phyloP scores from a whole-genome alignment of 2,797 vertebrate genomes.

The Myotis vivesi region DNA sequence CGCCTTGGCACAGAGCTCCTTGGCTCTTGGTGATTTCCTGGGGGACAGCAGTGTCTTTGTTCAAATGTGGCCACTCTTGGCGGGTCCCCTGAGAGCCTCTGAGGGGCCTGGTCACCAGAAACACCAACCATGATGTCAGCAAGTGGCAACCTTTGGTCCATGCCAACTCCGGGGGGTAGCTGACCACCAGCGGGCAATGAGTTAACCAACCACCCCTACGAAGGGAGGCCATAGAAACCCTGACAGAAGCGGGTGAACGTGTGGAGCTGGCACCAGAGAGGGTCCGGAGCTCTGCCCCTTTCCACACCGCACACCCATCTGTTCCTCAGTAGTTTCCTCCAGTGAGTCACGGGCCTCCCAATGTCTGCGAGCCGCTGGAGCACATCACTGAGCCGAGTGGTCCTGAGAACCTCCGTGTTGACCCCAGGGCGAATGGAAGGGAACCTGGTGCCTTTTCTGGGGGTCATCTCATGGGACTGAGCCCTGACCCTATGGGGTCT shows the following conservation, averaged over 20 bases:
- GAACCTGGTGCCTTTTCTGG: background rate
- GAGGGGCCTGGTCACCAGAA: background rate
- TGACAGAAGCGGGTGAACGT: fast-evolving
- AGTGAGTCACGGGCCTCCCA: fast-evolving
- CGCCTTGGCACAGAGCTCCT: background rate
- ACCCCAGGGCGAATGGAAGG: background rate
- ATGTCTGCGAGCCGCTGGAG: fast-evolving
- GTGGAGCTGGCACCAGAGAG: background rate
- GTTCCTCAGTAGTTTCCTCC: fast-evolving
- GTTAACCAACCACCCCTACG: background rate
- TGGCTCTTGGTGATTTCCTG: background rate
- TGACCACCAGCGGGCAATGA: background rate
- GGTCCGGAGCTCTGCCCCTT: background rate
- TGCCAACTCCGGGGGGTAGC: background rate
- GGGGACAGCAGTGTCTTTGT: background rate
- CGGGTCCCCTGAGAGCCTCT: background rate
- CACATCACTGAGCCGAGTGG: fast-evolving
- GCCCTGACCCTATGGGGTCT: background rate
- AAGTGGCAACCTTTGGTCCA: background rate
- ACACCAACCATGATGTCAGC: background rate
- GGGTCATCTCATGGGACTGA: background rate
- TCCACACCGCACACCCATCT: too few relatives aligned
- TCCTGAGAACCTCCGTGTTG: fast-evolving
- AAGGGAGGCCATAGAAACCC: background rate
- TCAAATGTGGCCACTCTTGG: background rate